These are phyloP conservation scores for Orthonevra nobilis DNA, from an alignment of 2,888 invertebrate species.

Conservation along the genomic window DNA sequence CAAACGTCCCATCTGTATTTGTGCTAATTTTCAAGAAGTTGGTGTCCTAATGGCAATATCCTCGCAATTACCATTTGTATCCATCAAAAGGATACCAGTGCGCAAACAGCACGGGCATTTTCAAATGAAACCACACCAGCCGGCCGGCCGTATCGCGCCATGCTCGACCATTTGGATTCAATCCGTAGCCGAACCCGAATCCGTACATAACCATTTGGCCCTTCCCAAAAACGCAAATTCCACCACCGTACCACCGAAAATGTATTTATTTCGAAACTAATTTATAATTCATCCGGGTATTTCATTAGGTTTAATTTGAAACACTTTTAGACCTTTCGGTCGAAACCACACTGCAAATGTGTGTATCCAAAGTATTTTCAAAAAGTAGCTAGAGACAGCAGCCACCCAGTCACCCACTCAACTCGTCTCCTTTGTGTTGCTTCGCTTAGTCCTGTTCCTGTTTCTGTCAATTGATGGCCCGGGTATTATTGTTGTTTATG, in stretches of 20 bases:
- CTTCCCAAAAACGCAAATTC: neutral
- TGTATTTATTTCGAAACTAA: constrained; percentile 71
- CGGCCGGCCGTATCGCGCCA: too few relatives aligned
- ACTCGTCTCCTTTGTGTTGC: too few relatives aligned
- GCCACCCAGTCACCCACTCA: too few relatives aligned
- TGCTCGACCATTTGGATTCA: too few relatives aligned
- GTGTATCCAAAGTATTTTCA: neutral
- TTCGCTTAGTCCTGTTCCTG: too few relatives aligned
- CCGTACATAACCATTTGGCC: too few relatives aligned
- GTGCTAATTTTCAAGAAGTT: constrained; percentile 43
- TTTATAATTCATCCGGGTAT: constrained; percentile 74
- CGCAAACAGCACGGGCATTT: constrained; percentile 64
- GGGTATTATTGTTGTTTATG: constrained; percentile 33
- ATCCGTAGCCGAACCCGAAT: too few relatives aligned
- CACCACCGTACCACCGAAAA: constrained; percentile 49
- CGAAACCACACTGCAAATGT: constrained; percentile 50
- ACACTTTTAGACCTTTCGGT: constrained; percentile 72
- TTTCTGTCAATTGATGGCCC: too few relatives aligned
- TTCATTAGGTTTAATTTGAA: constrained; percentile 74
- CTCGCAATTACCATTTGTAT: constrained; percentile 67
- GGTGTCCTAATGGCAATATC: constrained; percentile 68
- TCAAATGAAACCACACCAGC: constrained; percentile 25
- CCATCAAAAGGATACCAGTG: constrained; percentile 62
- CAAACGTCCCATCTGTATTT: too few relatives aligned
- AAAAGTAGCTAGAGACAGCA: too few relatives aligned